phyloP scores from a whole-genome alignment of 2,113 vertebrate genomes.

The Murina feae region DNA sequence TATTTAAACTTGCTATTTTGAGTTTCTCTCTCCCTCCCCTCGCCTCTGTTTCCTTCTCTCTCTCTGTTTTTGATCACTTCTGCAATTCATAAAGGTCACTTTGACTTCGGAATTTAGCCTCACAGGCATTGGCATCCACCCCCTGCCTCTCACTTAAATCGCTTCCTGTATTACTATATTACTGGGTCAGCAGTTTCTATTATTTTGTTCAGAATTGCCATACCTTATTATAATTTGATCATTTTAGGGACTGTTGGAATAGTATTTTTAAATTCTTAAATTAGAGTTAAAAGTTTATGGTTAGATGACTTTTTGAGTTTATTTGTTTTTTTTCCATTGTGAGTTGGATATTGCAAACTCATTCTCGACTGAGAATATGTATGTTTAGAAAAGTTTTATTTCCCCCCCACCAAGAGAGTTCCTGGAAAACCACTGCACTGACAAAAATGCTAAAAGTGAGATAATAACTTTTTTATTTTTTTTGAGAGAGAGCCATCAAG shows the following conservation, averaged over 20 bases:
- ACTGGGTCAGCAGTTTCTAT: neutral
- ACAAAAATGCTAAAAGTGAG: neutral
- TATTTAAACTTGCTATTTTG: slow-evolving; percentile 45
- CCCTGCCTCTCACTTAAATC: neutral
- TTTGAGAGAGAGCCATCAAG: neutral
- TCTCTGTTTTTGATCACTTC: slow-evolving; percentile 34
- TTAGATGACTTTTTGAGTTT: neutral
- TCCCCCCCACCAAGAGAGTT: neutral
- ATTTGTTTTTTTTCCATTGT: neutral
- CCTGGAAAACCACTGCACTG: neutral
- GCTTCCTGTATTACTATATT: neutral
- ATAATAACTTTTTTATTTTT: too few species aligned
- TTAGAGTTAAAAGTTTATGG: neutral
- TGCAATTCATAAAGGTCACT: slow-evolving; percentile 60
- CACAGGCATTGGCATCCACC: slow-evolving; percentile 5
- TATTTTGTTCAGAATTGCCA: neutral
- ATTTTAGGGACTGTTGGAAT: neutral
- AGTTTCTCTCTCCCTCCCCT: neutral
- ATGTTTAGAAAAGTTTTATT: neutral
- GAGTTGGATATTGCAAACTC: neutral
- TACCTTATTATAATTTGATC: neutral
- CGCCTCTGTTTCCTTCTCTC: neutral
- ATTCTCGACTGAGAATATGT: neutral
- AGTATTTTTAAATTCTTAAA: neutral
- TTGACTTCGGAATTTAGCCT: slow-evolving; percentile 51